Conservation (phyloP, 2,113 vertebrate genomes). For the Bungarus multicinctus region DNA sequence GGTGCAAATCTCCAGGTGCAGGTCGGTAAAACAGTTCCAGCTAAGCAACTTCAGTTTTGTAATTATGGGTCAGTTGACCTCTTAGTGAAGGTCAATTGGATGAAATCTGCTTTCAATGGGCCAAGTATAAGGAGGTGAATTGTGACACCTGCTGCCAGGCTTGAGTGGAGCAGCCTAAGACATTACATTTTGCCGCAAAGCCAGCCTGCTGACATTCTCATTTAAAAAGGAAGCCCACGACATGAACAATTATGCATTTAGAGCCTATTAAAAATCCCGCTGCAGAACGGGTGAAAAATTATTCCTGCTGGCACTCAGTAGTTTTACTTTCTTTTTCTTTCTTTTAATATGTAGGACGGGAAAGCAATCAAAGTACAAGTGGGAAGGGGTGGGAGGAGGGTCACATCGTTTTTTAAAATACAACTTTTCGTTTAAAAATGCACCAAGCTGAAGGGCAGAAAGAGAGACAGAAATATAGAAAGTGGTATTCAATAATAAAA, state of each 20-base stretch:
- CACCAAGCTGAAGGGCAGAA: not conserved
- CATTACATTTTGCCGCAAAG: constrained; percentile 2
- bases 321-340: not conserved
- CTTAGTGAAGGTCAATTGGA: constrained; percentile 34
- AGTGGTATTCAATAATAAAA: not conserved
- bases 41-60: constrained; percentile 29
- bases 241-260: constrained; percentile 5
- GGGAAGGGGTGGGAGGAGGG: not conserved
- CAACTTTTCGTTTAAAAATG: not conserved
- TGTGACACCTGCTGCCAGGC: constrained; percentile 41
- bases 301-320: not conserved
- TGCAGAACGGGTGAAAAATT: constrained; percentile 9
- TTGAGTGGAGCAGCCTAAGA: constrained; percentile 26
- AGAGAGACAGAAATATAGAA: too few species aligned
- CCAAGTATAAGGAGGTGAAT: constrained; percentile 32
- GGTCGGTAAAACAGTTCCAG: constrained; percentile 3
- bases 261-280: constrained; percentile 3
- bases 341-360: not conserved
- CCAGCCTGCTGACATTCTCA: not conserved
- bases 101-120: constrained; percentile 39
- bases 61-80: constrained; percentile 36
- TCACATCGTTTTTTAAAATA: not conserved
- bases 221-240: constrained; percentile 9
- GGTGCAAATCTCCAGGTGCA: constrained; percentile 12
- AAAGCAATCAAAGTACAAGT: not conserved